These are phyloP conservation scores for Bibio marci DNA, from an alignment of 2,888 invertebrate genomes.

Conservation along the genomic window DNA sequence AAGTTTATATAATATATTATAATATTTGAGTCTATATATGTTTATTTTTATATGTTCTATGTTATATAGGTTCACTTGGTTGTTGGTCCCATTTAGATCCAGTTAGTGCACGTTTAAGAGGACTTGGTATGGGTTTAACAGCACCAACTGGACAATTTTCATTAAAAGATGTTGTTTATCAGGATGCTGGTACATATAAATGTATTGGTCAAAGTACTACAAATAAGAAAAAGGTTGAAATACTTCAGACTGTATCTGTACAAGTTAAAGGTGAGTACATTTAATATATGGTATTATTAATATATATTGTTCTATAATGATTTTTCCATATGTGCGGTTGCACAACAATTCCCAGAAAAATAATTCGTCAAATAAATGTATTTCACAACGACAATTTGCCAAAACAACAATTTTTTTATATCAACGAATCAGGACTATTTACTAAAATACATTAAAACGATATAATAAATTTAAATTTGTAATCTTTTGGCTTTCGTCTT, in stretches of 20 bases:
- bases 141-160: constrained; percentile 40
- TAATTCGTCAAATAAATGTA: too few relatives aligned
- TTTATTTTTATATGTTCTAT: too few relatives aligned
- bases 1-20: not conserved
- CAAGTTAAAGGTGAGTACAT: constrained; percentile 35
- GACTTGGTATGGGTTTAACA: constrained; percentile 36
- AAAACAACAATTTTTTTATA: too few relatives aligned
- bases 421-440: too few relatives aligned
- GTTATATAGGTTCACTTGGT: constrained; percentile 37
- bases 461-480: too few relatives aligned
- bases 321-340: not conserved
- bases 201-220: constrained; percentile 38
- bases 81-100: constrained; percentile 44
- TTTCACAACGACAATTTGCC: too few relatives aligned
- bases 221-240: constrained; percentile 34
- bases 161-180: constrained; percentile 53
- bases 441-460: too few relatives aligned
- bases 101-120: constrained; percentile 34
- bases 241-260: constrained; percentile 34
- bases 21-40: too few relatives aligned
- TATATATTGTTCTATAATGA: too few relatives aligned
- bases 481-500: too few relatives aligned
- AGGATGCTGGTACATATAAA: constrained; percentile 59
- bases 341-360: too few relatives aligned
- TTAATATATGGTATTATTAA: too few relatives aligned